Evolutionary conservation across 2,888 invertebrate genomes (phyloP).

Genomic region (Aelia acuminata): DNA sequence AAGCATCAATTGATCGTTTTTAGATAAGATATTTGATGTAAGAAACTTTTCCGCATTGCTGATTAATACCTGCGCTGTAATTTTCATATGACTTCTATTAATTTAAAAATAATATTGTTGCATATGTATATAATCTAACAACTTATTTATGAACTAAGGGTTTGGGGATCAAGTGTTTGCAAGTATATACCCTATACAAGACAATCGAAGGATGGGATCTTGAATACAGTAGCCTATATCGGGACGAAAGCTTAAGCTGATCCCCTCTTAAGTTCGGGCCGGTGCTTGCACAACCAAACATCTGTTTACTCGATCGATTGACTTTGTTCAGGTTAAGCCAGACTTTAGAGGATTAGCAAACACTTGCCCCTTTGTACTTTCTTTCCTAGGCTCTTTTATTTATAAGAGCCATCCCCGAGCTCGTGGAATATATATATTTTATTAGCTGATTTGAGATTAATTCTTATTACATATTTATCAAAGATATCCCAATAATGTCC

Average conservation of each 20-base stretch:
- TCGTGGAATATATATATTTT: neutral
- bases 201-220: neutral
- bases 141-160: neutral
- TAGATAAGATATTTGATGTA: too few relatives aligned
- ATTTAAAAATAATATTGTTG: too few relatives aligned
- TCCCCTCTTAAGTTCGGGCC: neutral
- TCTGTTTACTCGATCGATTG: conserved; percentile 17
- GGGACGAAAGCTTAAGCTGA: neutral
- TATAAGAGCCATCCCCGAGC: neutral
- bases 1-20: too few relatives aligned
- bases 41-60: too few relatives aligned
- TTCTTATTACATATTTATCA: too few relatives aligned
- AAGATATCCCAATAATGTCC: too few relatives aligned
- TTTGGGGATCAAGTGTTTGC: neutral
- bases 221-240: neutral
- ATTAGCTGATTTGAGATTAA: neutral
- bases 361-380: conserved; percentile 9
- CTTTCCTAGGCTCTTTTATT: neutral
- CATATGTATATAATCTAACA: too few relatives aligned
- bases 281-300: conserved; percentile 5
- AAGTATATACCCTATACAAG: neutral
- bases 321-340: conserved; percentile 21
- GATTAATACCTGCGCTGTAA: too few relatives aligned
- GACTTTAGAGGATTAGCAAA: conserved; percentile 6
- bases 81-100: too few relatives aligned